Conservation (phyloP, 2,113 vertebrate species). For the Datnioides undecimradiatus region DNA sequence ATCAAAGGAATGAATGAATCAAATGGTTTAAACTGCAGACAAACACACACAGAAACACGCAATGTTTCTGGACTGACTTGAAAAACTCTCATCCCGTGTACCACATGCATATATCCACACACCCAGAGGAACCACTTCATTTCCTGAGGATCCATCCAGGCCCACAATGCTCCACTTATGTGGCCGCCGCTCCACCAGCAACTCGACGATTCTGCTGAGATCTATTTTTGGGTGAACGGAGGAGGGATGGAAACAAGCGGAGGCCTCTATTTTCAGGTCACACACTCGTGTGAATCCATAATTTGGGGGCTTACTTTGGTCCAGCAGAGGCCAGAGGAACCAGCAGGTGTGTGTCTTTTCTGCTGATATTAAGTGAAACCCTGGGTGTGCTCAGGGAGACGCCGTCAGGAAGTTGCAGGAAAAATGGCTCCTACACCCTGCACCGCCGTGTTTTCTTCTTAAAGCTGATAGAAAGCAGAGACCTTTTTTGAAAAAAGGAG, state of each 20-base stretch:
- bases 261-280: conserved; percentile 67
- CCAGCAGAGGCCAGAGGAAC: conserved; percentile 51
- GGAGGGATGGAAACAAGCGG: conserved; percentile 56
- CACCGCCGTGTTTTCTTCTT: conserved; percentile 5
- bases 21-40: background rate
- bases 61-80: conserved; percentile 26
- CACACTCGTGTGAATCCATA: conserved; percentile 50
- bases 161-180: conserved; percentile 64
- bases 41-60: conserved; percentile 3
- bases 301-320: conserved; percentile 57
- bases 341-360: conserved; percentile 61
- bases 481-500: background rate
- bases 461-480: conserved; percentile 9
- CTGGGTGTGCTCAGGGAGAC: conserved; percentile 17
- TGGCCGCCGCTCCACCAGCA: conserved; percentile 47
- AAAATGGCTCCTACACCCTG: background rate
- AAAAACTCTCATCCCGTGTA: conserved; percentile 27
- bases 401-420: conserved; percentile 1
- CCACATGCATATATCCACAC: conserved; percentile 67
- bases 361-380: conserved; percentile 43
- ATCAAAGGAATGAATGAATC: too few relatives aligned
- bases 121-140: conserved; percentile 64
- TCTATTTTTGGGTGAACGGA: conserved; percentile 68
- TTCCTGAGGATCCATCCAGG: conserved; percentile 67
- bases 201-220: conserved; percentile 47